These are phyloP conservation scores for Ctenicera cuprea DNA, from an alignment of 2,888 invertebrate species.

Conservation along the genomic window DNA sequence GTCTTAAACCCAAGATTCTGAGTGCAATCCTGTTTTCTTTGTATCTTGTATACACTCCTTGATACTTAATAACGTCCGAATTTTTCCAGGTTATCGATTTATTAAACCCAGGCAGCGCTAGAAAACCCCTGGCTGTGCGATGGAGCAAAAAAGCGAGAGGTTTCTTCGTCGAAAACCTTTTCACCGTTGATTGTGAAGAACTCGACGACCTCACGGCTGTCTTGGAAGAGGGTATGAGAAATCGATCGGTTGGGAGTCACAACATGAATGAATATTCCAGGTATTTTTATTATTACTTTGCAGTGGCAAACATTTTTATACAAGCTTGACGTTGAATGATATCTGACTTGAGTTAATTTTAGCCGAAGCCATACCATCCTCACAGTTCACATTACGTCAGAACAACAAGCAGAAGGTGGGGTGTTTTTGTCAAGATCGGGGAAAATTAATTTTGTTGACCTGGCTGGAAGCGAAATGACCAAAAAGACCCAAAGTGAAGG, in stretches of 20 bases:
- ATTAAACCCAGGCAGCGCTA: conserved; percentile 88
- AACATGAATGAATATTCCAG: conserved; percentile 94
- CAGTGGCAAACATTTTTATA: too few species aligned
- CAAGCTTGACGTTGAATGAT: too few species aligned
- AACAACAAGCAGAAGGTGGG: conserved; percentile 86
- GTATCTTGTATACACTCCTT: too few species aligned
- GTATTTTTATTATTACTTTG: too few species aligned
- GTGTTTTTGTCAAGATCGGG: conserved; percentile 93
- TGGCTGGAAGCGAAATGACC: conserved; percentile 98
- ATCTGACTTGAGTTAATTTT: too few species aligned
- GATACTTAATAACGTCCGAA: too few species aligned
- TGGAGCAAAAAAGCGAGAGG: conserved; percentile 96
- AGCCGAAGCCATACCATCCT: conserved; percentile 91
- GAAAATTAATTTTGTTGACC: conserved; percentile 96
- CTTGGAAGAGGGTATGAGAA: conserved; percentile 95
- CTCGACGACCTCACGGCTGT: conserved; percentile 94
- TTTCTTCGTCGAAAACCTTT: conserved; percentile 97
- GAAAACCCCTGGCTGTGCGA: conserved; percentile 90
- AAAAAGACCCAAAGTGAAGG: conserved; percentile 92
- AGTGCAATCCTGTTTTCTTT: too few species aligned
- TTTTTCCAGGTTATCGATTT: conserved; percentile 91
- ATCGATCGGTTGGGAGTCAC: conserved; percentile 92
- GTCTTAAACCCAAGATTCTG: too few species aligned
- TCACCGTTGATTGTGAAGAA: conserved; percentile 95
- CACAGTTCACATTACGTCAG: conserved; percentile 92